Percentiles rank a stretch among this genome's conserved stretches.
phyloP scores from a whole-genome alignment of 2,888 invertebrate genomes.

The Eristalinus aeneus region DNA sequence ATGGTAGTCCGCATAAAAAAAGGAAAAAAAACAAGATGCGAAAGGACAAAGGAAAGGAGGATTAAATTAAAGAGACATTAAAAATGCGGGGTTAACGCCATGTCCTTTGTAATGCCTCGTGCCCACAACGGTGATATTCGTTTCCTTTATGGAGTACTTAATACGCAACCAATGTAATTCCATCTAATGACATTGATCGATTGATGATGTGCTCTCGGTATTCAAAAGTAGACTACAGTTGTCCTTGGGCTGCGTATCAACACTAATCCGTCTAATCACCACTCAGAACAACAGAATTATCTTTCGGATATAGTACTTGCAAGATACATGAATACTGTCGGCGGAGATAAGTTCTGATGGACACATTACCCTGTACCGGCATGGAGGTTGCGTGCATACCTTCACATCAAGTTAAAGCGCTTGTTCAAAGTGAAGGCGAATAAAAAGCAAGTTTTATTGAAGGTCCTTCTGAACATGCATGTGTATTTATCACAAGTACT shows the following conservation, averaged over 20 bases:
- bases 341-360: not conserved
- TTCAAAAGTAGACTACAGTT: slow-evolving; percentile 7
- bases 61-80: slow-evolving; percentile 64
- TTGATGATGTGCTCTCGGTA: slow-evolving; percentile 44
- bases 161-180: slow-evolving; percentile 46
- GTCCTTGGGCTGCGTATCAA: slow-evolving; percentile 17
- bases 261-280: slow-evolving; percentile 17
- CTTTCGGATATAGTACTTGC: not conserved
- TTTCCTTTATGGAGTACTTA: slow-evolving; percentile 21
- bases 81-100: slow-evolving; percentile 46
- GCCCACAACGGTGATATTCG: not conserved
- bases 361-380: not conserved
- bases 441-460: not conserved
- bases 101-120: slow-evolving; percentile 14
- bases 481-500: not conserved
- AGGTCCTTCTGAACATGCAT: not conserved
- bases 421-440: not conserved
- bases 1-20: slow-evolving; percentile 4
- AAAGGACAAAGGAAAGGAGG: slow-evolving; percentile 49
- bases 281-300: slow-evolving; percentile 5
- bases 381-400: not conserved
- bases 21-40: slow-evolving; percentile 3
- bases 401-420: not conserved
- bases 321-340: not conserved
- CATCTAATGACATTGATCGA: slow-evolving; percentile 54